Conservation (phyloP, 2,113 vertebrate genomes). For the Ia io region DNA sequence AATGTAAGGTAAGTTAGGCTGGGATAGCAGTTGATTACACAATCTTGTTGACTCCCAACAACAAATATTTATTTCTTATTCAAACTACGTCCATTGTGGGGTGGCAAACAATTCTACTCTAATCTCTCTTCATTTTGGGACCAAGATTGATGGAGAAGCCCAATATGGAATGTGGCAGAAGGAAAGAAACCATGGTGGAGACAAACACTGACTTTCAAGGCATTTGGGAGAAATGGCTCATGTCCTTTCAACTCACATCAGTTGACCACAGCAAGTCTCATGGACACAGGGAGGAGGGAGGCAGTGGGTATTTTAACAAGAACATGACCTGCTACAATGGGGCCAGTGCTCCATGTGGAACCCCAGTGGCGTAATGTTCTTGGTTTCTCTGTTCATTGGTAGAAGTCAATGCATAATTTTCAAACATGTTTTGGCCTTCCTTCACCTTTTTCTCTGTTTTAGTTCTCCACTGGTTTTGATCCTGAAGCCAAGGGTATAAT, state of each 20-base stretch:
- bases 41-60: not conserved
- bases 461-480: not conserved
- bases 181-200: not conserved
- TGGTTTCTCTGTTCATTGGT: not conserved
- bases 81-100: not conserved
- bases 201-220: not conserved
- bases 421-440: not conserved
- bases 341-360: not conserved
- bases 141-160: not conserved
- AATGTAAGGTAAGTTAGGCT: not conserved
- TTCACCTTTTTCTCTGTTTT: not conserved
- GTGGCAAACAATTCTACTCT: not conserved
- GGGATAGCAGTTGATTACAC: not conserved
- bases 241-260: not conserved
- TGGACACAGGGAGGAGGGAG: not conserved
- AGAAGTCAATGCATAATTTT: not conserved
- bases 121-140: not conserved
- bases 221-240: not conserved
- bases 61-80: not conserved
- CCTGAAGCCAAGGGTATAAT: not conserved
- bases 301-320: not conserved
- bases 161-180: not conserved
- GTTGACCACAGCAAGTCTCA: not conserved
- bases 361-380: accelerated
- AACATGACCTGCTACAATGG: not conserved